Percentiles rank a stretch among this genome's conserved stretches.
These are phyloP conservation scores for Carcharodon carcharias DNA, from an alignment of 2,797 vertebrate species.

Conservation along the genomic window DNA sequence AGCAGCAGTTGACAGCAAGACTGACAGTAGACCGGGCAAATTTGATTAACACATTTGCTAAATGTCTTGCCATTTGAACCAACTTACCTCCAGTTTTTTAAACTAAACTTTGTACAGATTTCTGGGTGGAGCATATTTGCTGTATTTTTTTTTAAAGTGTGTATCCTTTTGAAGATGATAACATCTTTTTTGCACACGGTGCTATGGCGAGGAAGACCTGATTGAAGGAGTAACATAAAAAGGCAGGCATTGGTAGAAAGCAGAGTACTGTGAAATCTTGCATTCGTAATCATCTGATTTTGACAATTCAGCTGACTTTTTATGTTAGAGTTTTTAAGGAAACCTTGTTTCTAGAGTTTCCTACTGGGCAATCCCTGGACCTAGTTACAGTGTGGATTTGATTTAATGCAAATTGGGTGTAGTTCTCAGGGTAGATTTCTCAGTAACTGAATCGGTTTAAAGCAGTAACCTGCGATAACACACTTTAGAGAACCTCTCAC, in stretches of 20 bases:
- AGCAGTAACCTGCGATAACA: neutral
- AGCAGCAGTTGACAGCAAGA: neutral
- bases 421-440: neutral
- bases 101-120: neutral
- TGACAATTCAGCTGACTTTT: neutral
- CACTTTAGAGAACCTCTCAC: neutral
- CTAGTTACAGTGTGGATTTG: neutral
- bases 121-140: neutral
- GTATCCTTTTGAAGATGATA: neutral
- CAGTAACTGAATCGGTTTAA: too few relatives aligned
- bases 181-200: neutral
- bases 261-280: neutral
- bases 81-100: neutral
- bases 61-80: neutral
- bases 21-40: neutral
- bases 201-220: neutral
- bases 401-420: neutral
- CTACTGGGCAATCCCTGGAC: neutral
- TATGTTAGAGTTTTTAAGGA: neutral
- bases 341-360: neutral
- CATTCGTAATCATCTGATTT: neutral
- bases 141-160: neutral
- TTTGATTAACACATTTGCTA: neutral
- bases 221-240: neutral
- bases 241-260: neutral